Evolutionary conservation across 2,888 invertebrate genomes (phyloP).

Genomic region (Lasioglossum villosulum): DNA sequence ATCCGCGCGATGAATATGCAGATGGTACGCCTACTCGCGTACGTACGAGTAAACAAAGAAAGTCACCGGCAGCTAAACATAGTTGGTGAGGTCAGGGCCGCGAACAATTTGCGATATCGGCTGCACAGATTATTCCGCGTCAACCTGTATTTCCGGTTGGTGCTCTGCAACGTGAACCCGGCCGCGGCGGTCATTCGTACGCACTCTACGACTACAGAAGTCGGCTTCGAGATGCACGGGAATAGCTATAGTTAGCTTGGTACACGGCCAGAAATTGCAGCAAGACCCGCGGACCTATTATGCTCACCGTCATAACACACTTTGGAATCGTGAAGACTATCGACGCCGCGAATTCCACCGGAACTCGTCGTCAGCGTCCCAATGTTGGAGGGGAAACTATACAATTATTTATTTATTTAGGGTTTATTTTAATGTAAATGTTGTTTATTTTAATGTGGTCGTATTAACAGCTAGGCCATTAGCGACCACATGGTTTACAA

Average conservation of each 20-base stretch:
- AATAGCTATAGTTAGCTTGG: conserved; percentile 77
- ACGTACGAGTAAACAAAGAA: not conserved
- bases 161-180: conserved; percentile 57
- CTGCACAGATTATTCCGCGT: conserved; percentile 39
- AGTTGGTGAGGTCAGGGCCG: conserved; percentile 54
- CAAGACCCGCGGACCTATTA: conserved; percentile 63
- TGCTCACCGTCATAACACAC: conserved; percentile 53
- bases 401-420: too few species aligned
- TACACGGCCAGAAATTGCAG: conserved; percentile 73
- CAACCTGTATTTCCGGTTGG: conserved; percentile 57
- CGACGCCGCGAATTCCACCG: conserved; percentile 1
- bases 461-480: too few species aligned
- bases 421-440: too few species aligned
- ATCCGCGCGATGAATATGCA: not conserved
- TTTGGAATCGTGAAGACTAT: conserved; percentile 39
- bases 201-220: conserved; percentile 48
- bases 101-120: conserved; percentile 52
- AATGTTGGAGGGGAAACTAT: too few species aligned
- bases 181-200: conserved; percentile 63
- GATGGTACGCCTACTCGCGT: not conserved
- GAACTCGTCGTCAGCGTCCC: not conserved
- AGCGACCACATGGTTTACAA: too few species aligned
- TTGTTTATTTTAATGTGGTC: too few species aligned
- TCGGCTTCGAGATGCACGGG: conserved; percentile 58
- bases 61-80: conserved; percentile 18